A percentile compares a stretch with the other conserved stretches of the same genome.
These are phyloP conservation scores for Patiria miniata DNA, from an alignment of 35 echinoderm and acorn worm genomes.

Conservation along the genomic window DNA sequence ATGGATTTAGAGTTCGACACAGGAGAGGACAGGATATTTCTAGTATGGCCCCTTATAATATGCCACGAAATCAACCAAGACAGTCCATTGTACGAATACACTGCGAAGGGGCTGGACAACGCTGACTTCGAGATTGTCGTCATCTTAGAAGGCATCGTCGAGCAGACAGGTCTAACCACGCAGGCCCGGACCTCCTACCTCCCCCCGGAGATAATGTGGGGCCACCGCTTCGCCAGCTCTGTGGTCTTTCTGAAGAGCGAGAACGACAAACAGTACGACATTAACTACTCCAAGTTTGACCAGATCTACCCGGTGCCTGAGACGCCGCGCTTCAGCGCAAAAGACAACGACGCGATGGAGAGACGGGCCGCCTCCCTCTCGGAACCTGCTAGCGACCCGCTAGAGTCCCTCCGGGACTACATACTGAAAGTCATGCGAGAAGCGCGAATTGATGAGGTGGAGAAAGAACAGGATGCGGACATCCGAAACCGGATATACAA, in stretches of 20 bases:
- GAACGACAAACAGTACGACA: constrained; percentile 88
- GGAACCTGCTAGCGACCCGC: neutral
- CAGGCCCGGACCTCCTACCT: constrained; percentile 95
- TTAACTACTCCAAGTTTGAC: constrained; percentile 98
- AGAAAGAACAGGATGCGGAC: constrained; percentile 16
- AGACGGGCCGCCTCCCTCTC: neutral
- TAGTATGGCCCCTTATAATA: constrained; percentile 97
- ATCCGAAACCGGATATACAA: constrained; percentile 4
- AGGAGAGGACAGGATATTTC: constrained; percentile 92
- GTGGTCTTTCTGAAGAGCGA: constrained; percentile 79
- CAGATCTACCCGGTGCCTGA: constrained; percentile 71
- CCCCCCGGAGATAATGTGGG: constrained; percentile 88
- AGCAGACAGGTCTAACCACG: constrained; percentile 94
- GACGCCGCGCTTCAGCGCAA: constrained; percentile 68
- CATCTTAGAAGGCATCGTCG: constrained; percentile 92
- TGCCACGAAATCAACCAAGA: constrained; percentile 86
- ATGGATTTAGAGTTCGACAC: constrained; percentile 86
- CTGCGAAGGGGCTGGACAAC: constrained; percentile 58
- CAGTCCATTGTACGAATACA: constrained; percentile 90
- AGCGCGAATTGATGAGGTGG: neutral
- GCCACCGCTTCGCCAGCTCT: constrained; percentile 81
- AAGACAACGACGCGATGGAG: constrained; percentile 32
- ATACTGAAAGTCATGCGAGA: constrained; percentile 22
- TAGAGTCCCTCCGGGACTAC: constrained; percentile 22
- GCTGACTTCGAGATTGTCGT: constrained; percentile 99